Conservation (phyloP, 1,140 invertebrate genomes). For the Drosophila subobscura region DNA sequence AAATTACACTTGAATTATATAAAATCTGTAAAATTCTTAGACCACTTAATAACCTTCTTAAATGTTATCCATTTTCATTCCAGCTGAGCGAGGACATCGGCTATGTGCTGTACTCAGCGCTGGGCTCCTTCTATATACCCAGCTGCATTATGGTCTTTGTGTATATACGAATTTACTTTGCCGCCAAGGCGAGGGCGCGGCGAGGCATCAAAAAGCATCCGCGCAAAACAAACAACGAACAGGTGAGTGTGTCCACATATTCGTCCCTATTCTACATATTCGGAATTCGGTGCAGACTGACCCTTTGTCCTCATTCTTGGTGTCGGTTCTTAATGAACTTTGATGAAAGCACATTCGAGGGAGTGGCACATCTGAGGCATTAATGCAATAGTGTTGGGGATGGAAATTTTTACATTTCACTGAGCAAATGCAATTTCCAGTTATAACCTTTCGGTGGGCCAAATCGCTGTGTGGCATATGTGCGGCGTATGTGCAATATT, state of each 20-base stretch:
- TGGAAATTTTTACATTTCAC: constrained; percentile 63
- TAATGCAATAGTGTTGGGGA: constrained; percentile 43
- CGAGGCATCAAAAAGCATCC: constrained; percentile 92
- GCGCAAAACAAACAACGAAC: constrained; percentile 86
- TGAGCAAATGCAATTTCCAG: constrained; percentile 43
- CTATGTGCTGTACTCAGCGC: constrained; percentile 98
- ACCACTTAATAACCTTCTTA: too few species aligned
- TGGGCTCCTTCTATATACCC: constrained; percentile 99
- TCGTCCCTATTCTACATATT: too few species aligned
- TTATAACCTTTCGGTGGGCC: background rate
- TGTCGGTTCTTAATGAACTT: constrained; percentile 48
- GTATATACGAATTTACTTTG: constrained; percentile 99
- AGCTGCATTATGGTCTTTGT: constrained; percentile 99
- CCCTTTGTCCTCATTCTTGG: too few species aligned
- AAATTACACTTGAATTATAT: background rate
- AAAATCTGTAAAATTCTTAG: too few species aligned
- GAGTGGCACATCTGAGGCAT: constrained; percentile 1
- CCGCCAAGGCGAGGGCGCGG: constrained; percentile 95
- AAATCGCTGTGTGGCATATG: constrained; percentile 20
- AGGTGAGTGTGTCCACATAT: constrained; percentile 79
- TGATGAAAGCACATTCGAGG: constrained; percentile 23
- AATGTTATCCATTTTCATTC: constrained; percentile 80
- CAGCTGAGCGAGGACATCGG: constrained; percentile 97
- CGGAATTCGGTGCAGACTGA: too few species aligned
- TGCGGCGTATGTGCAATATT: constrained; percentile 51